These are phyloP conservation scores for Oplegnathus fasciatus DNA, from an alignment of 2,113 vertebrate genomes.

Conservation along the genomic window DNA sequence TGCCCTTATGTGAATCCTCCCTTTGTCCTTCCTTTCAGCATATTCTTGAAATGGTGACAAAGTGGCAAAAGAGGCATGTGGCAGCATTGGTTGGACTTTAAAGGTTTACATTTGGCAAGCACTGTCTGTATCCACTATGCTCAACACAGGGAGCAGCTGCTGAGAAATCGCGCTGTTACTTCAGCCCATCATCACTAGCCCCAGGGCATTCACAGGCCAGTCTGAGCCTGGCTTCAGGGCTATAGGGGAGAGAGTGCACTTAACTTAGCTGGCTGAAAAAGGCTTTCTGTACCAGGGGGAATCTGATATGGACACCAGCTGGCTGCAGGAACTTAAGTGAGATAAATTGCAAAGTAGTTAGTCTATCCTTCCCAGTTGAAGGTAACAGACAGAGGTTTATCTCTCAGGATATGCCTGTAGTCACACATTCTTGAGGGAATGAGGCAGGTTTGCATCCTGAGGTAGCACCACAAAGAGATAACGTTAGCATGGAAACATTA, in stretches of 20 bases:
- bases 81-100: constrained; percentile 60
- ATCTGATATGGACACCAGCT: constrained; percentile 76
- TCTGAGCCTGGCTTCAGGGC: constrained; percentile 75
- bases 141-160: constrained; percentile 73
- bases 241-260: constrained; percentile 75
- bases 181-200: constrained; percentile 76
- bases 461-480: constrained; percentile 51
- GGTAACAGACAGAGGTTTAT: constrained; percentile 74
- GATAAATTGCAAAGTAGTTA: constrained; percentile 79
- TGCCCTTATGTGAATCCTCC: constrained; percentile 40
- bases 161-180: constrained; percentile 73
- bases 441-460: constrained; percentile 57
- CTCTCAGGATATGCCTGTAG: constrained; percentile 60
- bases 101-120: constrained; percentile 71
- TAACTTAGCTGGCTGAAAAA: constrained; percentile 77
- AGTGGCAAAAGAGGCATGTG: constrained; percentile 56
- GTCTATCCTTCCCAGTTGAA: constrained; percentile 68
- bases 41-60: constrained; percentile 63
- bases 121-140: constrained; percentile 53
- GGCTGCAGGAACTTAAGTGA: constrained; percentile 78
- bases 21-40: constrained; percentile 52
- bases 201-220: constrained; percentile 75
- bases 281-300: constrained; percentile 68
- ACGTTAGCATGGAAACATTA: constrained; percentile 14
- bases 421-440: constrained; percentile 44